A percentile compares a stretch with the other conserved stretches of the same genome.
phyloP scores from a whole-genome alignment of 2,888 invertebrate species.

The Diplolepis rosae region DNA sequence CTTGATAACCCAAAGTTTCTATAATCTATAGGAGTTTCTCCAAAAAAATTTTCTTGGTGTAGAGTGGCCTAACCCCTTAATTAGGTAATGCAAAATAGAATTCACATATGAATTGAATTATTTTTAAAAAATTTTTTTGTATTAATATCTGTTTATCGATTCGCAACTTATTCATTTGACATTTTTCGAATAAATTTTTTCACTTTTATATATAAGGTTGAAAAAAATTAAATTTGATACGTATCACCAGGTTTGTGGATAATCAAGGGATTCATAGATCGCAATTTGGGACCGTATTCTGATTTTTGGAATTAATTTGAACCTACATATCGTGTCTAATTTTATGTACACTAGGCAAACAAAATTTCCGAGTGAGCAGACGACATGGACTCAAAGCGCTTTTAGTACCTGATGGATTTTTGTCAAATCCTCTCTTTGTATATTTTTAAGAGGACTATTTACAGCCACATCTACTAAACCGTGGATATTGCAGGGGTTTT shows the following conservation, averaged over 20 bases:
- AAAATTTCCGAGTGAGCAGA: conserved; percentile 18
- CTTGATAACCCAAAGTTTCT: no score
- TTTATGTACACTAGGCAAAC: conserved; percentile 25
- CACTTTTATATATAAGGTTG: not conserved
- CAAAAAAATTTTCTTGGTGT: no score
- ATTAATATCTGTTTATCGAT: no score
- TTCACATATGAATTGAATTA: no score
- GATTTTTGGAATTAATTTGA: not conserved
- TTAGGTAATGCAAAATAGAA: no score
- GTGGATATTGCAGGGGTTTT: not conserved
- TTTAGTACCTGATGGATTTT: not conserved
- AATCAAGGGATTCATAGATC: conserved; percentile 6
- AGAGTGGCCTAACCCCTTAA: no score
- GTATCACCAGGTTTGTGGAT: not conserved
- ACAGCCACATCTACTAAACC: conserved; percentile 10
- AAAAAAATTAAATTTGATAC: not conserved
- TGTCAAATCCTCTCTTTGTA: conserved; percentile 26
- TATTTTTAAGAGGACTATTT: conserved; percentile 4
- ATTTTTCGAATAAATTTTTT: no score
- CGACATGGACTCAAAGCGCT: conserved; percentile 10
- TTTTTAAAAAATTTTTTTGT: no score
- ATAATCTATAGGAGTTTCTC: no score
- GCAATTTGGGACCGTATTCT: not conserved
- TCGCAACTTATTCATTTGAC: no score
- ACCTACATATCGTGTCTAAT: conserved; percentile 18